A percentile compares a stretch with the other conserved stretches of the same genome.
phyloP scores from a whole-genome alignment of 37 sponge, comb jelly and placozoan species.

The Cliona cf. orientalis region DNA sequence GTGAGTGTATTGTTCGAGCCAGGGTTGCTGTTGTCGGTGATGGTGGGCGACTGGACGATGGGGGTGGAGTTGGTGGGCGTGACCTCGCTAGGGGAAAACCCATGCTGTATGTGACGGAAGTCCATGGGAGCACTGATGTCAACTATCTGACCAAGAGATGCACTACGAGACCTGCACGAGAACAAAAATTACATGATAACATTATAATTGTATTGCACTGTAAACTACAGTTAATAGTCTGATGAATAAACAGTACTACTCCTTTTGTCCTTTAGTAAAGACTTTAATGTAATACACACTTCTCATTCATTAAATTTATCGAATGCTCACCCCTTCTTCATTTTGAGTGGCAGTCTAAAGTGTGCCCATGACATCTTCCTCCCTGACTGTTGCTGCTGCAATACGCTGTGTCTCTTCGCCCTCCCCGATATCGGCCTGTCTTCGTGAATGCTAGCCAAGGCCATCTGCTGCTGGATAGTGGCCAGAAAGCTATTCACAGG shows the following conservation, averaged over 20 bases:
- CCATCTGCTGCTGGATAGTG: neutral
- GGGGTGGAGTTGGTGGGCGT: neutral
- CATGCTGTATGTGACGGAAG: slow-evolving; percentile 48
- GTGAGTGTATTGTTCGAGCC: neutral
- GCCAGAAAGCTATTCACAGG: neutral
- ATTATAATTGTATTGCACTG: too few species aligned
- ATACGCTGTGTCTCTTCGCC: neutral
- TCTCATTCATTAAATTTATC: neutral
- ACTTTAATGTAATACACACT: neutral
- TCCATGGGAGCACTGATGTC: slow-evolving; percentile 46
- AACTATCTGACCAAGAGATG: neutral
- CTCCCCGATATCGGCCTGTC: neutral
- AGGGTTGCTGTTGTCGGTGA: neutral
- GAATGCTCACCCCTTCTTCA: neutral
- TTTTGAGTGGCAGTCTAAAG: too few species aligned
- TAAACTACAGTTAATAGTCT: too few species aligned
- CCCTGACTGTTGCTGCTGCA: too few species aligned
- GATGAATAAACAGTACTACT: too few species aligned
- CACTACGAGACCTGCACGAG: neutral
- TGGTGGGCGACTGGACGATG: neutral
- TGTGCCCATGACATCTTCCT: too few species aligned
- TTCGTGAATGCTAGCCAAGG: neutral
- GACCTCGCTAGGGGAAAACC: neutral
- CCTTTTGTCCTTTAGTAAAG: too few species aligned
- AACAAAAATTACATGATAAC: too few species aligned